phyloP scores from a whole-genome alignment of 2,797 vertebrate genomes.

The Diceros bicornis region DNA sequence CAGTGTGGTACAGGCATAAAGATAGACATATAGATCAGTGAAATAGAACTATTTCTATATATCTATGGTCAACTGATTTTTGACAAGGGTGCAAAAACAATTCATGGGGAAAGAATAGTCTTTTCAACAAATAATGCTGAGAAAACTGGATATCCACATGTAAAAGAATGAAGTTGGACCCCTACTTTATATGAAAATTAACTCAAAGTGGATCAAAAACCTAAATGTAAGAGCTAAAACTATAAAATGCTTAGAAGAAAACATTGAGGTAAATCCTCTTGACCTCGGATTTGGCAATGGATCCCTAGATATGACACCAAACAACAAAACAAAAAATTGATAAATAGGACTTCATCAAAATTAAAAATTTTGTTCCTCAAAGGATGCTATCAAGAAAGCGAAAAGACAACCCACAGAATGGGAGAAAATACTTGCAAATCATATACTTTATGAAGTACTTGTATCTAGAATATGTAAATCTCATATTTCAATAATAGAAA shows the following conservation, averaged over 20 bases:
- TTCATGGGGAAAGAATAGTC: not conserved
- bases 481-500: conserved; percentile 19
- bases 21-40: not conserved
- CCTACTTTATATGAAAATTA: not conserved
- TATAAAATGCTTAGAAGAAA: conserved; percentile 22
- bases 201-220: not conserved
- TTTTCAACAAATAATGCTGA: not conserved
- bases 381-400: not conserved
- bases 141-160: not conserved
- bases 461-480: not conserved
- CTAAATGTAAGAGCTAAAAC: conserved; percentile 8
- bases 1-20: not conserved
- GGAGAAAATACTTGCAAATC: not conserved
- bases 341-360: conserved; percentile 38
- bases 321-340: not conserved
- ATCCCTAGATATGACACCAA: not conserved
- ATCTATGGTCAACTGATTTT: not conserved
- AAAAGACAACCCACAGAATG: not conserved
- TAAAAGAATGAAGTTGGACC: not conserved
- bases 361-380: not conserved
- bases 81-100: not conserved
- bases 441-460: not conserved
- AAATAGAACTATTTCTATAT: not conserved
- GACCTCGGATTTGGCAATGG: conserved; percentile 12
- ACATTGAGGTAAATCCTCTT: conserved; percentile 6